A percentile compares a stretch with the other conserved stretches of the same genome.
phyloP scores from a whole-genome alignment of 2,797 vertebrate genomes.

The Delichon dasypus region DNA sequence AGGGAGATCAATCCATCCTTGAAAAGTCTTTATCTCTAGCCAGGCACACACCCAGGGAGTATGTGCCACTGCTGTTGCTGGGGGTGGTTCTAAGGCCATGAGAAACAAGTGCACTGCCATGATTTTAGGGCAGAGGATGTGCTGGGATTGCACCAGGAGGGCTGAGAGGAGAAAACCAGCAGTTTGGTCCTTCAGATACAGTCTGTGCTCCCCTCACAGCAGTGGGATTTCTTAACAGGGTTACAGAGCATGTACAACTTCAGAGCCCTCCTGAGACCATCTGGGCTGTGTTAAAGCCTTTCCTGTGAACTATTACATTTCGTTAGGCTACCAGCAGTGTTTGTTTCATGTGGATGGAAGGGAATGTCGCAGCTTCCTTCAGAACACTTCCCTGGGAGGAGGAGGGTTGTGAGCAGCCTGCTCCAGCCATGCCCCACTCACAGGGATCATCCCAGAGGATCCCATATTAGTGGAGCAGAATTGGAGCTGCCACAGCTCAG shows the following conservation, averaged over 20 bases:
- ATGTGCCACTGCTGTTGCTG: not conserved
- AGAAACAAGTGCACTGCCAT: not conserved
- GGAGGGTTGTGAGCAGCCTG: not conserved
- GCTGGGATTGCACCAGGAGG: not conserved
- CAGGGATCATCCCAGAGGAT: not conserved
- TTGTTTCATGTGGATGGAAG: conserved; percentile 31
- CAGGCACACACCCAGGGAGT: not conserved
- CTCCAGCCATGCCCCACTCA: not conserved
- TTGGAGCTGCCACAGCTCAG: not conserved
- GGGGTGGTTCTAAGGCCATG: rapidly evolving
- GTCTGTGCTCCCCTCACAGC: not conserved
- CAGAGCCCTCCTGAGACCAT: conserved; percentile 45
- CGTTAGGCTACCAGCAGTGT: not conserved
- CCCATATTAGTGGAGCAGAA: not conserved
- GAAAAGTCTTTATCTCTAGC: not conserved
- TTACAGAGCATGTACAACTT: not conserved
- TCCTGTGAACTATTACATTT: conserved; percentile 24
- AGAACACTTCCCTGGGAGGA: not conserved
- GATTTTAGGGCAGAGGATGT: not conserved
- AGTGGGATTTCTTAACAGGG: not conserved
- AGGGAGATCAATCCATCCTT: not conserved
- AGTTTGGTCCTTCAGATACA: not conserved
- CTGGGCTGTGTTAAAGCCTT: not conserved
- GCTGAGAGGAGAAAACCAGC: not conserved
- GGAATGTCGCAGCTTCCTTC: not conserved